Base-by-base conservation (phyloP, 2,797 vertebrate species). In the Ispidina picta region DNA sequence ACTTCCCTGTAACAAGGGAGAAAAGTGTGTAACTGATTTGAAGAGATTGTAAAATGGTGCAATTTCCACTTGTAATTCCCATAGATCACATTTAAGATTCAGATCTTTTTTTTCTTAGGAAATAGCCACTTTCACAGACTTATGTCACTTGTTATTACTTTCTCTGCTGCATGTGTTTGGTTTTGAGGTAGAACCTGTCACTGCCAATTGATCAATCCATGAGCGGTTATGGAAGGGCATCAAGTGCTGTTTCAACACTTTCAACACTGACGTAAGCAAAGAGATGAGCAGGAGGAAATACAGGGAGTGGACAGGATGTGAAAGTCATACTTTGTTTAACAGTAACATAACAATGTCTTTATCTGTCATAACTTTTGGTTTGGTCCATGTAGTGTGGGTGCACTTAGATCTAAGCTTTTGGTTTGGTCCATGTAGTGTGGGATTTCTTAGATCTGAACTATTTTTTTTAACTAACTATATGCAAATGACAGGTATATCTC, bases 161-260 rank as follows among this genome's bases (percentile, higher is more conserved):
- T 31, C 31, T 59, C 39, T 75, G 33, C 37, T 26, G 23, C 14
- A 14, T 23, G 28, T 31, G 35, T 44, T 33, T 58, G 28, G 2
- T 10, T 41, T 23, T 43, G 54, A 82, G 35, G 28, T 26, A 46
- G 41, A 69, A 46, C 20, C n/a, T 33, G 52, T 20, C 18, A 13
- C 15, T 56, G 37, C 15, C 41, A 64, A 3, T 5, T 21, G 55
- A 12, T 37, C 37, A 8, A 0, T 39, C 33, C 66, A 16, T 55
- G n/a, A 65, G 79, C 41, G 37, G 20, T 64, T 58, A 17, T 2
- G 23, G 55, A 2, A 28, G 23, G 16, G 29, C 18, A 23, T 17
- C 17, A 48, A 71, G n/a, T 1, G 2, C 13, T 48, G 8, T 46
- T 39, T 15, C 70, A 81, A 1, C 0, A 1, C 28, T 59, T 39